These are phyloP conservation scores for Hoplostethus mediterraneus DNA, from an alignment of 2,797 vertebrate genomes.

Conservation along the genomic window DNA sequence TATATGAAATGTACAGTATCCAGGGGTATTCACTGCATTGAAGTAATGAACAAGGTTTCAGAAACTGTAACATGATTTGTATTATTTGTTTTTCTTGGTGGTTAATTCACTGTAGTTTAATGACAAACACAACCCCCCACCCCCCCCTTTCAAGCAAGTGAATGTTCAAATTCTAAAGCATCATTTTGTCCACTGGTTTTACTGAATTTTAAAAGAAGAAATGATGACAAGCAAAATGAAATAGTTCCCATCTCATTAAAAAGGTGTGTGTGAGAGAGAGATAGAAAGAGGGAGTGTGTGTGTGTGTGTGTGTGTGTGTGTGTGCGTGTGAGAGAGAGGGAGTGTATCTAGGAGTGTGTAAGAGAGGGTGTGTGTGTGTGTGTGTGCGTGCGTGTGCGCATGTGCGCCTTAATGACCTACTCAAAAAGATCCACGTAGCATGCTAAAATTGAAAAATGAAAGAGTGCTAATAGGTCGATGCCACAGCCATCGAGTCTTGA, in stretches of 20 bases:
- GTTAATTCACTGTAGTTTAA: slow-evolving; percentile 14
- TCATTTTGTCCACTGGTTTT: not conserved
- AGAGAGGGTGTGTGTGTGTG: not conserved
- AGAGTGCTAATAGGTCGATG: slow-evolving; percentile 43
- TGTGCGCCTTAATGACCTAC: slow-evolving; percentile 31
- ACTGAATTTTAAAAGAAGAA: not conserved
- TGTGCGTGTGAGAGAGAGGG: not conserved
- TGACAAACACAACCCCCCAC: not conserved
- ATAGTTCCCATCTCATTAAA: not conserved
- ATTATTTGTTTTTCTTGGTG: slow-evolving; percentile 1
- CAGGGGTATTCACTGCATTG: not conserved
- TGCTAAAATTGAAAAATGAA: slow-evolving; percentile 46
- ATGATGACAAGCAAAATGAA: too few species aligned
- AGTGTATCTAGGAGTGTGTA: not conserved
- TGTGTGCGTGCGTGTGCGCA: slow-evolving; percentile 2
- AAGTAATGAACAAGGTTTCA: not conserved
- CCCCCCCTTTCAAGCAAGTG: not conserved
- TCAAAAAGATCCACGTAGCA: slow-evolving; percentile 44
- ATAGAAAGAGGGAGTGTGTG: not conserved
- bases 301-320: slow-evolving; percentile 1
- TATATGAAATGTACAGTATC: slow-evolving; percentile 6
- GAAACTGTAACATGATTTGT: slow-evolving; percentile 20
- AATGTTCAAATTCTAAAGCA: not conserved
- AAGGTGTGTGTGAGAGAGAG: not conserved
- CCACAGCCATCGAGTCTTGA: slow-evolving; percentile 25